Evolutionary conservation across 2,113 vertebrate species (phyloP).

Genomic region (Labeo catla): DNA sequence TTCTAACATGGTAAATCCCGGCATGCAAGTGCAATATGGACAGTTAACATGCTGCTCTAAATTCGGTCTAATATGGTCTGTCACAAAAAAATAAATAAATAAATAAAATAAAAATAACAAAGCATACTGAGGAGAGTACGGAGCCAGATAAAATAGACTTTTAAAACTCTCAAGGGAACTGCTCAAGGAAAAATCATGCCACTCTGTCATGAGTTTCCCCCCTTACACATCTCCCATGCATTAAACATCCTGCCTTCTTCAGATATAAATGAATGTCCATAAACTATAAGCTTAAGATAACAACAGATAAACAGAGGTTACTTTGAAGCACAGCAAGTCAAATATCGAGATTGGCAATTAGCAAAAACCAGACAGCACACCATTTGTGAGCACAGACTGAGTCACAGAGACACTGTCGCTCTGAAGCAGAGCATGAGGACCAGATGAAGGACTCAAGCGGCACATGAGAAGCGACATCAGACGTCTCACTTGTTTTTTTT

Average conservation of each 20-base stretch:
- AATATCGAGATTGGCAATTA: conserved; percentile 6
- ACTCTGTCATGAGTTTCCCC: not conserved
- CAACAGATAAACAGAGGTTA: conserved; percentile 34
- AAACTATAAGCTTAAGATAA: conserved; percentile 2
- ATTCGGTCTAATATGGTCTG: not conserved
- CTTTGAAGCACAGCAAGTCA: conserved; percentile 20
- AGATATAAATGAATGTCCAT: not conserved
- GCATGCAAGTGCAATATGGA: not conserved
- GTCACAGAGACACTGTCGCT: not conserved
- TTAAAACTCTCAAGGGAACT: not conserved
- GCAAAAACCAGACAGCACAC: conserved; percentile 14
- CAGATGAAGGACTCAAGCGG: conserved; percentile 25
- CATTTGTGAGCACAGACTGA: conserved; percentile 10
- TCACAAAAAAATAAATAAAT: not conserved
- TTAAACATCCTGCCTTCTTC: not conserved
- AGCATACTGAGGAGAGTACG: not conserved
- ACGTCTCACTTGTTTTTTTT: conserved; percentile 2
- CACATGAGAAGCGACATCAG: conserved; percentile 36
- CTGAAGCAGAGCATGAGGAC: conserved; percentile 17
- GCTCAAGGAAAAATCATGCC: not conserved
- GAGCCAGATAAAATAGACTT: not conserved
- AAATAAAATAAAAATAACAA: too few relatives aligned
- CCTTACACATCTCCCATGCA: not conserved
- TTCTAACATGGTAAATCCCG: not conserved
- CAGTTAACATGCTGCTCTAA: not conserved